Percentiles rank a stretch among this genome's conserved stretches.
Conservation (phyloP, 1,140 invertebrate species). For the Danaus melanippus region DNA sequence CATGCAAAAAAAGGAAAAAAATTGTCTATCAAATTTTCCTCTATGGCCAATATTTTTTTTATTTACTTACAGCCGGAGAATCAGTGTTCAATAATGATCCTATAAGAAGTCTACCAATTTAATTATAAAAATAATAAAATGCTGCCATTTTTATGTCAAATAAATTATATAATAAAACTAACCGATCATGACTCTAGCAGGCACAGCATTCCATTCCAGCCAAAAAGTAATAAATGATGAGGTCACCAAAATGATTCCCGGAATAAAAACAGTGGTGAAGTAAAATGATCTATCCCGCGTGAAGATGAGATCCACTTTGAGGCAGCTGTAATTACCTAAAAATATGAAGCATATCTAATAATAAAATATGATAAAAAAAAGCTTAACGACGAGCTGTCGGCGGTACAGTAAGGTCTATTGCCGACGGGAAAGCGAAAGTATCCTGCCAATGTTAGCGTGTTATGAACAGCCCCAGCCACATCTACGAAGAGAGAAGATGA, state of each 20-base stretch:
- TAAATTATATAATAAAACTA: constrained; percentile 56
- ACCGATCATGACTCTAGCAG: constrained; percentile 94
- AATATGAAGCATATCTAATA: constrained; percentile 68
- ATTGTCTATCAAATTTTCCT: too few relatives aligned
- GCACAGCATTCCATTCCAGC: constrained; percentile 97
- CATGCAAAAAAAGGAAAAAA: too few relatives aligned
- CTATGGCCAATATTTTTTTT: too few relatives aligned
- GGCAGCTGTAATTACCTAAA: constrained; percentile 95
- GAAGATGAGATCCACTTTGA: constrained; percentile 92
- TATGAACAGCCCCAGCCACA: constrained; percentile 55
- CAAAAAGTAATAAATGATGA: constrained; percentile 92
- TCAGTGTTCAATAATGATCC: too few relatives aligned
- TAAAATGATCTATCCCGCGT: constrained; percentile 95
- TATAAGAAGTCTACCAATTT: background rate
- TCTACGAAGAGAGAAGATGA: constrained; percentile 48
- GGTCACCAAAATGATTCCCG: constrained; percentile 94
- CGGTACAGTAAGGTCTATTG: constrained; percentile 27
- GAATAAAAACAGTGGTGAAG: constrained; percentile 96
- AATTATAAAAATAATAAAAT: constrained; percentile 10
- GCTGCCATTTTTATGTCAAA: constrained; percentile 9
- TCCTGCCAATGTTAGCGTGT: constrained; percentile 57
- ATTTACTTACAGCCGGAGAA: too few relatives aligned
- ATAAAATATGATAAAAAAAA: constrained; percentile 38
- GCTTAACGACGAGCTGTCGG: constrained; percentile 28
- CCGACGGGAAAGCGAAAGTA: constrained; percentile 34